Base-by-base conservation (phyloP, 2,797 vertebrate genomes). In the Mormyrus proboscirostris region DNA sequence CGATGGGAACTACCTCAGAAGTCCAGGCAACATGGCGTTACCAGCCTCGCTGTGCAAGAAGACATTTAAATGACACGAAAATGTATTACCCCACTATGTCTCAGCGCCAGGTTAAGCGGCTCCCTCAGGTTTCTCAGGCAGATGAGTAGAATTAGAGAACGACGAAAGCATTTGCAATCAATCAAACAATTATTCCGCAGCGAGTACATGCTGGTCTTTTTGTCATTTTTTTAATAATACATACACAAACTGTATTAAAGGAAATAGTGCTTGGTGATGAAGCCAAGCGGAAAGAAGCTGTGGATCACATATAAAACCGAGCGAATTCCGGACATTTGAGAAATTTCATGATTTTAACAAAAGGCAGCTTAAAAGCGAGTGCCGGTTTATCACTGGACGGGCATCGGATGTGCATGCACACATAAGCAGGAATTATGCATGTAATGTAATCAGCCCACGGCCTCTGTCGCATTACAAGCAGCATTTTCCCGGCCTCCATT, bases 401-500 rank as follows among this genome's bases (percentile, higher is more conserved):
- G n/a, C 83, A 82, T 87, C 62, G 19, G 9, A 73, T 79, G 79
- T 79, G 44, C 44, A 82, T 38, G 33, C 38, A 69, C 87, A 55
- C 59, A 76, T 87, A 88, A 87, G 88, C 62, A 76, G 89, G 89
- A 87, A 25, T 90, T 33, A 50, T 73, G 25, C 22, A n/a, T 41
- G 76, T 53, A 38, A 49, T 33, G 59, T 41, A 49, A 38, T 33
- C 49, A 51, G 22, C 88, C 14, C 29, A 86, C 33, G 55, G 57
- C 8, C 59, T 86, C 88, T n/a, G 79, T 69, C 25, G 25, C 62
- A 44, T 85, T 41, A 51, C 57, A 89, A 89, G 62, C n/a, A 12
- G 33, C 53, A 9, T 87, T 87, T 87, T 57, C 85, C 53, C 53
- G 59, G 90, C 88, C 90, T 91, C 86, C 83, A 85, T 90, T 91